These are phyloP conservation scores for Petrophora chlorosata DNA, from an alignment of 2,888 invertebrate genomes.

Conservation along the genomic window DNA sequence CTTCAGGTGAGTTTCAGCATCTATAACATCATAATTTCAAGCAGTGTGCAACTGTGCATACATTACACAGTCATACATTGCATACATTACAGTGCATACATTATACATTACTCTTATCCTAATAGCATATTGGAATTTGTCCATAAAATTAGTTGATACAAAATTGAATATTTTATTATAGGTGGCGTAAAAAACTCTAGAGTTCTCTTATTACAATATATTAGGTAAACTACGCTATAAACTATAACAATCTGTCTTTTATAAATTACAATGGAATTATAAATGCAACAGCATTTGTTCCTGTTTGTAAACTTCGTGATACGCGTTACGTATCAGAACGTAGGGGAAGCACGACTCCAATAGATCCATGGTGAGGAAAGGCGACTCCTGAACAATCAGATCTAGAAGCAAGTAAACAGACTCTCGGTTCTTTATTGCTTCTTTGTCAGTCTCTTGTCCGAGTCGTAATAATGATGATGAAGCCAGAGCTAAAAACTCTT, in stretches of 20 bases:
- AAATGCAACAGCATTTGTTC: slow-evolving; percentile 87
- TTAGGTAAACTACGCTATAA: slow-evolving; percentile 16
- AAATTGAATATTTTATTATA: slow-evolving; percentile 5
- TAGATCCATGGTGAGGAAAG: slow-evolving; percentile 99
- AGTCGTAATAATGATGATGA: slow-evolving; percentile 97
- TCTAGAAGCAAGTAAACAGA: slow-evolving; percentile 98
- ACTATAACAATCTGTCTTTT: slow-evolving; percentile 39
- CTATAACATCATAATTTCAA: not conserved
- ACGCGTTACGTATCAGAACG: slow-evolving; percentile 98
- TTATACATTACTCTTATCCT: too few species aligned
- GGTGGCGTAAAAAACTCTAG: slow-evolving; percentile 6
- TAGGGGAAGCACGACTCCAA: slow-evolving; percentile 99
- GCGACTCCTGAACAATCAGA: slow-evolving; percentile 98
- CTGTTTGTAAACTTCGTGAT: slow-evolving; percentile 97
- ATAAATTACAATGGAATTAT: slow-evolving; percentile 50
- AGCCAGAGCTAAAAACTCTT: slow-evolving; percentile 96
- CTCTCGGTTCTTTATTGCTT: slow-evolving; percentile 96
- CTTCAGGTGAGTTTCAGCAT: slow-evolving; percentile 1
- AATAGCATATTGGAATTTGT: slow-evolving; percentile 18
- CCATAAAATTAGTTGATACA: slow-evolving; percentile 10
- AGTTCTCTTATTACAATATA: not conserved
- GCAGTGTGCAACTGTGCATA: too few species aligned
- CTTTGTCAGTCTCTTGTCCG: slow-evolving; percentile 98
- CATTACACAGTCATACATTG: too few species aligned
- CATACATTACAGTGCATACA: too few species aligned